Evolutionary conservation across 2,888 invertebrate species (phyloP), one percentile per base, ranked within the genome.

Genomic region (Ditylenchus weischeri): DNA sequence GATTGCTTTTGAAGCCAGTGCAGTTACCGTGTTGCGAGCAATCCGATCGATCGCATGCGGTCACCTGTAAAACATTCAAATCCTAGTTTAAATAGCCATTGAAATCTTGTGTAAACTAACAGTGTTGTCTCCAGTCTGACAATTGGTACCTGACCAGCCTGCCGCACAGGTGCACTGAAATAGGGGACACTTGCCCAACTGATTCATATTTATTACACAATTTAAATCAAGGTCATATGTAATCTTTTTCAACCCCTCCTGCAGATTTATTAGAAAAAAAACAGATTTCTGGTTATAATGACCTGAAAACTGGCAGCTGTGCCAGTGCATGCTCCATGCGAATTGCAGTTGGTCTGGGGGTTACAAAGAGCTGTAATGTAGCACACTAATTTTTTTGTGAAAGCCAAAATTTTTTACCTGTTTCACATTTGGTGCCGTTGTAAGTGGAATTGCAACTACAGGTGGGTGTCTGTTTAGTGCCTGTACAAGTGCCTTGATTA

Each of bases 61-160:
- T 54, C 29, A 54, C 54, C 54, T 54, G n/a, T 54, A 10, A 54
- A 18, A 15, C 1, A 29, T 10, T 21, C 11, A 54, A 29, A 54
- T 7, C 21, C 29, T 21, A 29, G 29, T 29, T 29, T 4, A 29
- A 29, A 29, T 29, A 5, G 3, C 5, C 29, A 54, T 54, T 23
- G 29, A 11, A 54, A 10, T 7, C 4, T 54, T 11, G 10, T 23
- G 29, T 19, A 18, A 50, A 54, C 54, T 11, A 10, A 54, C 54
- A 11, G 54, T 54, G 29, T 54, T 54, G 54, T 54, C 54, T 21
- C 54, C 54, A 54, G 54, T 54, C 29, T 54, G 15, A 29, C 54
- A 54, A n/a, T 54, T 11, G 23, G 21, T 54, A n/a, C 54, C 54
- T 54, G 54, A 54, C 54, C 54, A 54, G n/a, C 54, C 54, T 18